phyloP scores from a whole-genome alignment of 1,140 invertebrate species.

The Drosophila oshimai region DNA sequence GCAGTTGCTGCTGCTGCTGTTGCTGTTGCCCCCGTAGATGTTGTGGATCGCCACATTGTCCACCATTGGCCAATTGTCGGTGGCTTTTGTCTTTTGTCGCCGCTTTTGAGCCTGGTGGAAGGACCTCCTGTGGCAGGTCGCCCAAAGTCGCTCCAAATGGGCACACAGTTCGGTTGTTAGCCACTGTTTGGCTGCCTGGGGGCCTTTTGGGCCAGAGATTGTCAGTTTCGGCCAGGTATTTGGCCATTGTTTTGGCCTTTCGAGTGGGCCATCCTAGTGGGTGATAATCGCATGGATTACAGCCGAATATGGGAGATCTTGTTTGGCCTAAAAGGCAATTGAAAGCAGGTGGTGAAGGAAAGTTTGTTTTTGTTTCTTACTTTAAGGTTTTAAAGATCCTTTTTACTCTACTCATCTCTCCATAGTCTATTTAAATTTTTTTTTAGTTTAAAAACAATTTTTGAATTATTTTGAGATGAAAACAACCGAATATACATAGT shows the following conservation, averaged over 20 bases:
- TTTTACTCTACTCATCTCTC: too few species aligned
- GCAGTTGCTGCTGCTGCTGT: neutral
- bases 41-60: constrained; percentile 35
- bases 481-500: too few species aligned
- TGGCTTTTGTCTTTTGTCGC: constrained; percentile 47
- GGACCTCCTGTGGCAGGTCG: constrained; percentile 23
- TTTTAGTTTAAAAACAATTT: too few species aligned
- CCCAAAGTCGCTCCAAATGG: constrained; percentile 49
- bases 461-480: too few species aligned
- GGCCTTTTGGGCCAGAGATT: constrained; percentile 11
- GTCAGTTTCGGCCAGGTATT: constrained; percentile 15
- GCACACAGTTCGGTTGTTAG: constrained; percentile 25
- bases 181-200: neutral
- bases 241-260: constrained; percentile 23
- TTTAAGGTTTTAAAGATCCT: too few species aligned
- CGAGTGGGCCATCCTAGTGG: constrained; percentile 13
- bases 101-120: constrained; percentile 14
- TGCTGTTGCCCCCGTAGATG: constrained; percentile 17
- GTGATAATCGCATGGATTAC: constrained; percentile 19
- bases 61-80: constrained; percentile 55
- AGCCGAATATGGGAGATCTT: neutral
- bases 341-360: neutral
- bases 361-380: neutral
- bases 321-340: neutral
- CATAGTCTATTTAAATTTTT: too few species aligned